phyloP scores from a whole-genome alignment of 2,113 vertebrate species.

The Dicrurus megarhynchus region DNA sequence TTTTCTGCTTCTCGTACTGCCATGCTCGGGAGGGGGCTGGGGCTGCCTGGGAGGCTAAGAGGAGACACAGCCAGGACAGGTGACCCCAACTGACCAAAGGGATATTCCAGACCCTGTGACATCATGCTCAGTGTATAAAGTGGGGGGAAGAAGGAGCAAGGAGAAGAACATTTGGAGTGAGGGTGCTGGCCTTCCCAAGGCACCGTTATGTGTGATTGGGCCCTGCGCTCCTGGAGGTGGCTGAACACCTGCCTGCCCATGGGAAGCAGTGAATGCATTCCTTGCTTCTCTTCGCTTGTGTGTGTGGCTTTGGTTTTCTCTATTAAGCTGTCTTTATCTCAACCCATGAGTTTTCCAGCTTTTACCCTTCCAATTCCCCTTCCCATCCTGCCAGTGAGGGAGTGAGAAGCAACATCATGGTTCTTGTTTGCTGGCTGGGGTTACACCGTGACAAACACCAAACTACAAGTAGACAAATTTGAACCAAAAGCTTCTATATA shows the following conservation, averaged over 20 bases:
- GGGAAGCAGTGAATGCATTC: not conserved
- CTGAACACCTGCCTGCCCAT: not conserved
- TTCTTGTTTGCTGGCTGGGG: too few species aligned
- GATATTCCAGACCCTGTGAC: not conserved
- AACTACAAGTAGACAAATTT: not conserved
- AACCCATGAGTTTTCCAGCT: not conserved
- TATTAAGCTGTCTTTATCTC: not conserved
- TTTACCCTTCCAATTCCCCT: not conserved
- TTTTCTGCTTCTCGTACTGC: not conserved
- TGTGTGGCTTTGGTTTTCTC: not conserved
- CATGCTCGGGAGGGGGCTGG: rapidly evolving
- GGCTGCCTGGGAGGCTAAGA: rapidly evolving
- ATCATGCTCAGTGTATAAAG: not conserved
- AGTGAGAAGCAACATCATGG: not conserved
- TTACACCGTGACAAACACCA: not conserved
- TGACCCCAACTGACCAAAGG: too few species aligned
- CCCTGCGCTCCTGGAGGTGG: too few species aligned
- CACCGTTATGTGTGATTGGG: rapidly evolving
- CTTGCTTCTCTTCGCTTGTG: not conserved
- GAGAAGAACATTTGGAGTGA: rapidly evolving
- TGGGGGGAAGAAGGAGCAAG: not conserved
- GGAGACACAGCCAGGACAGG: not conserved
- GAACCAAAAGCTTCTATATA: not conserved
- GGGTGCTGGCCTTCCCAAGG: not conserved
- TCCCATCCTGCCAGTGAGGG: not conserved